Percentiles rank a stretch among this genome's conserved stretches.
These are phyloP conservation scores for Lithophane socia DNA, from an alignment of 2,888 invertebrate genomes.

Conservation along the genomic window DNA sequence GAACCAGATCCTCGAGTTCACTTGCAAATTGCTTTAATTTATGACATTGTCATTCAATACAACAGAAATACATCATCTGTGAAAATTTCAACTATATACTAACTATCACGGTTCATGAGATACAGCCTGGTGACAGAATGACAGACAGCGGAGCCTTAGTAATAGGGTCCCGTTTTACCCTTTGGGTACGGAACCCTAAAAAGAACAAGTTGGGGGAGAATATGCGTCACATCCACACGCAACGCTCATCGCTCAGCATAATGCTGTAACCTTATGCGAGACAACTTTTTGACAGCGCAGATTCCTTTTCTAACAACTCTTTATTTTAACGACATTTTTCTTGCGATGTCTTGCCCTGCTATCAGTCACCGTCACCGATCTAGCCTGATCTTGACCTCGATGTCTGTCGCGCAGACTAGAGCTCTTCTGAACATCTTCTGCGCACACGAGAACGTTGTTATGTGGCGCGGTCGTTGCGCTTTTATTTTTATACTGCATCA, in stretches of 20 bases:
- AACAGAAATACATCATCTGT: too few species aligned
- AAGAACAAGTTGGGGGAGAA: too few species aligned
- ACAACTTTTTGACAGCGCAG: not conserved
- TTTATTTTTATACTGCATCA: conserved; percentile 5
- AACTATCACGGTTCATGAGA: too few species aligned
- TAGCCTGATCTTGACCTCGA: conserved; percentile 35
- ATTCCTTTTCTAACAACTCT: not conserved
- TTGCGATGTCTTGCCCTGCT: not conserved
- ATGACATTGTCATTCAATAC: not conserved
- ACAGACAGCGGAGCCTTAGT: too few species aligned
- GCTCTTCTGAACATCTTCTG: not conserved
- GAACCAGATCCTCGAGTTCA: not conserved
- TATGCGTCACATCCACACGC: too few species aligned
- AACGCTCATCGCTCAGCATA: too few species aligned
- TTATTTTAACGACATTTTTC: not conserved
- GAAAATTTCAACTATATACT: too few species aligned
- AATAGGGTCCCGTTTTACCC: too few species aligned
- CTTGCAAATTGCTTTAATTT: not conserved
- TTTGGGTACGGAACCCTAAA: too few species aligned
- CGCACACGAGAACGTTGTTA: too few species aligned
- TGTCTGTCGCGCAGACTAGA: not conserved
- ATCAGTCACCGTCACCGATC: conserved; percentile 35
- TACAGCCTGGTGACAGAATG: too few species aligned
- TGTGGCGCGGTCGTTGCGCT: not conserved
- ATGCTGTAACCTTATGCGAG: too few species aligned